Percentiles rank a stretch among this genome's conserved stretches.
phyloP scores from a whole-genome alignment of 2,888 invertebrate genomes.

The Tetranychus piercei region DNA sequence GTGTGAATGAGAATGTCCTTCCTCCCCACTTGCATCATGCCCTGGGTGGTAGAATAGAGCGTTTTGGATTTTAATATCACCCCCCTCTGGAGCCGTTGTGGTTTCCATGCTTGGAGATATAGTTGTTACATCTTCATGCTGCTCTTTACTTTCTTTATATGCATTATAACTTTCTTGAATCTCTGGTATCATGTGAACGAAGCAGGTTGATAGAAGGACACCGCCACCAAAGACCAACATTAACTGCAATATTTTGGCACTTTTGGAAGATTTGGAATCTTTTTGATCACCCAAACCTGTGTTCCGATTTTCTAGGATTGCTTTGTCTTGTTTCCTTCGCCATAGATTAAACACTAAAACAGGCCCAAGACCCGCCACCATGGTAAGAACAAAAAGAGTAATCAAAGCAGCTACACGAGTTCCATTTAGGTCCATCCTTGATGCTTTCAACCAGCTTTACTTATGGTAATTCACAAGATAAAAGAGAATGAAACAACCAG shows the following conservation, averaged over 20 bases:
- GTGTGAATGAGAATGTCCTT: neutral
- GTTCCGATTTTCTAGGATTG: neutral
- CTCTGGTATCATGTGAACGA: conserved; percentile 61
- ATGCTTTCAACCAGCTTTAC: too few species aligned
- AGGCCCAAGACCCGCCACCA: conserved; percentile 19
- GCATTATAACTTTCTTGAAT: conserved; percentile 45
- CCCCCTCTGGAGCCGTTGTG: too few species aligned
- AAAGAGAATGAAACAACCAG: neutral
- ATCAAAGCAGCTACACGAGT: conserved; percentile 11
- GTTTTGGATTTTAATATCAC: neutral
- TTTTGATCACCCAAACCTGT: neutral
- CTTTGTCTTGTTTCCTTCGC: neutral
- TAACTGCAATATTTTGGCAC: conserved; percentile 6
- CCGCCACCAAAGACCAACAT: conserved; percentile 61
- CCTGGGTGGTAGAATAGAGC: neutral
- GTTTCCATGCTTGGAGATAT: too few species aligned
- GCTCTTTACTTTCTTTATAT: neutral
- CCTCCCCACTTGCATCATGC: neutral
- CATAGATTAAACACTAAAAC: conserved; percentile 13
- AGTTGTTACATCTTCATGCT: neutral
- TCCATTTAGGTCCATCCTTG: neutral
- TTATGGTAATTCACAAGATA: too few species aligned
- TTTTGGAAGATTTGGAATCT: neutral
- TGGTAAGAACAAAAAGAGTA: conserved; percentile 16
- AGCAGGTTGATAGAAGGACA: conserved; percentile 58